Percentiles rank a stretch among this genome's conserved stretches.
Evolutionary conservation across 2,888 invertebrate species (phyloP).

Genomic region (Melanchra persicariae): DNA sequence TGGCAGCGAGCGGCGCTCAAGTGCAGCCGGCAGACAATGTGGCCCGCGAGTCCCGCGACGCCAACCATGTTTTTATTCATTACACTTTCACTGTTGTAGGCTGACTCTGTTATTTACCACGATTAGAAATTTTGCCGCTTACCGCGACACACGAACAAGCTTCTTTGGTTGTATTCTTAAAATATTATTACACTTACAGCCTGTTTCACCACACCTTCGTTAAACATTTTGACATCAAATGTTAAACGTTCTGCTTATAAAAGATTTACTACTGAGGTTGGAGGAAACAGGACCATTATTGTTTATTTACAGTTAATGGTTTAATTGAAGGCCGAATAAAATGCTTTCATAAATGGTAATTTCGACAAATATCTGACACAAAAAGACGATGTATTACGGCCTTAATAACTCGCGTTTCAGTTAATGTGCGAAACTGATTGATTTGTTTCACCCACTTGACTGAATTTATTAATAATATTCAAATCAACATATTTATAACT

Average conservation of each 20-base stretch:
- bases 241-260: slow-evolving; percentile 1
- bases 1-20: slow-evolving; percentile 33
- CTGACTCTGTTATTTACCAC: slow-evolving; percentile 69
- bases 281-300: slow-evolving; percentile 4
- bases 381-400: slow-evolving; percentile 23
- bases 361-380: slow-evolving; percentile 27
- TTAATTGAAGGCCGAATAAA: slow-evolving; percentile 26
- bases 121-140: slow-evolving; percentile 76
- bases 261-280: slow-evolving; percentile 10
- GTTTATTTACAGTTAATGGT: slow-evolving; percentile 3
- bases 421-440: slow-evolving; percentile 14
- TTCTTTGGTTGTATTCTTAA: slow-evolving; percentile 75
- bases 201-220: slow-evolving; percentile 26
- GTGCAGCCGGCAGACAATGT: slow-evolving; percentile 68
- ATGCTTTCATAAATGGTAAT: slow-evolving; percentile 3
- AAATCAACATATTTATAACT: slow-evolving; percentile 42
- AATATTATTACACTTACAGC: slow-evolving; percentile 43
- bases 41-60: slow-evolving; percentile 54
- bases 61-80: slow-evolving; percentile 74
- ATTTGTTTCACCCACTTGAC: slow-evolving; percentile 31
- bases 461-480: slow-evolving; percentile 20
- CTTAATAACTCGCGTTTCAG: slow-evolving; percentile 5
- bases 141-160: slow-evolving; percentile 66
- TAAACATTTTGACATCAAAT: background rate
- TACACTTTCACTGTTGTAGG: slow-evolving; percentile 75